Base-by-base conservation (phyloP, 2,113 vertebrate genomes). In the Leucopternis melanops region DNA sequence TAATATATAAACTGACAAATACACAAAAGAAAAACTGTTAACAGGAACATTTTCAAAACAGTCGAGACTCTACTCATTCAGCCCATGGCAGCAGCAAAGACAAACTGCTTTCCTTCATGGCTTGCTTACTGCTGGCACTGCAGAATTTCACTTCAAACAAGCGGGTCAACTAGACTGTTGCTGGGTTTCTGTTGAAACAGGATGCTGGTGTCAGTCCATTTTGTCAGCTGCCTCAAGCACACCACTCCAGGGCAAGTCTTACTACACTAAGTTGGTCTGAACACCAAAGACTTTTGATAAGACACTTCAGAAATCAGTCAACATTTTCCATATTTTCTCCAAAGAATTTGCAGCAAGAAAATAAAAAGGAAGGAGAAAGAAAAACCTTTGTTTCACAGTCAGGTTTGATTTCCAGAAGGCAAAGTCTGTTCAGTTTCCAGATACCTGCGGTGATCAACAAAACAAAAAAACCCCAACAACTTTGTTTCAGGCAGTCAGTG, bases 391-490 rank as follows among this genome's bases (percentile, higher is more conserved):
- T 94, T 80, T 95, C 89, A 55, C 91, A 91, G 89, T 80, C 81
- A 91, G 94, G 89, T 95, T 90, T 87, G 74, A 85, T 90, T 95
- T 96, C 97, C 96, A 97, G 97, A 96, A 96, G 97, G 95, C 93
- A 94, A 97, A 96, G 86, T 32, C 95, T 96, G 96, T 95, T 95
- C 58, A 0, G 87, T 78, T 97, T 97, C 96, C 96, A 97, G 96
- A 96, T 95, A 97, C 97, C 97, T 97, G 97, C 0, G 13, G 97
- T 97, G 96, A 95, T 96, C 96, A 97, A 97, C 92, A 95, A 95
- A 92, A 94, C 84, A 78, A 87, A 82, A 89, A 79, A 38, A 38
- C 38, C 3, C 86, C 92, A 94, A 95, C 94, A 97, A 97, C 89
- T 97, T 96, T 78, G 91, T 97, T 96, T 95, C 96, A 97, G 96